Evolutionary conservation across 1,140 invertebrate species (phyloP), one percentile per base, ranked within the genome.

Genomic region (Hestina assimilis): DNA sequence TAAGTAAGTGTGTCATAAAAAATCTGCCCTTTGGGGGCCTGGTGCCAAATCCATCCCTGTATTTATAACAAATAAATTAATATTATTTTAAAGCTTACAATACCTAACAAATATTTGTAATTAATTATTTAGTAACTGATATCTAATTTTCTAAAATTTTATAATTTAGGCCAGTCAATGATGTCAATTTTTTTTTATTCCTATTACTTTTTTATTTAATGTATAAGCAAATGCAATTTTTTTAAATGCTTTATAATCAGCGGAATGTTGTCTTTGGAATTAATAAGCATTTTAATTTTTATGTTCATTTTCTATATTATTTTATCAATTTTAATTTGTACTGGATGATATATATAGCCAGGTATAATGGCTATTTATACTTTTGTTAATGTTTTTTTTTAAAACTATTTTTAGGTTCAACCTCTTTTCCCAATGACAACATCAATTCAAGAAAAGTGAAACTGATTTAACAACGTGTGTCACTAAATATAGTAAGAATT

Each of bases 401-500:
- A 23, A 41, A 41, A 52, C 48, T 41, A 41, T 19, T 41, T 35
- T 38, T 40, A 40, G 29, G 12, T 35, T 9, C 33, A 2, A 48
- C 24, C 15, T 43, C 23, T 28, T 28, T 28, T 43, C 24, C 15
- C 7, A 33, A 14, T 50, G 47, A 38, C 47, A 50, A 19, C 28
- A 12, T 47, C 45, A 33, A 47, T 20, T 47, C n/a, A n/a, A n/a
- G n/a, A n/a, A n/a, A n/a, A n/a, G n/a, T n/a, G n/a, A n/a, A n/a
- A n/a, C n/a, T n/a, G n/a, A n/a, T n/a, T n/a, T n/a, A n/a, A n/a
- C n/a, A n/a, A n/a, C n/a, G n/a, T n/a, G n/a, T n/a, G n/a, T n/a
- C n/a, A n/a, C n/a, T n/a, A n/a, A n/a, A 38, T 11, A 31, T 21
- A 17, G 56, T 59, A 59, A 59, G 45, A 21, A 53, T 24, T 67